Evolutionary conservation across 1,140 invertebrate genomes (phyloP), one percentile per base, ranked within the genome.

Genomic region (Bombus waltoni): DNA sequence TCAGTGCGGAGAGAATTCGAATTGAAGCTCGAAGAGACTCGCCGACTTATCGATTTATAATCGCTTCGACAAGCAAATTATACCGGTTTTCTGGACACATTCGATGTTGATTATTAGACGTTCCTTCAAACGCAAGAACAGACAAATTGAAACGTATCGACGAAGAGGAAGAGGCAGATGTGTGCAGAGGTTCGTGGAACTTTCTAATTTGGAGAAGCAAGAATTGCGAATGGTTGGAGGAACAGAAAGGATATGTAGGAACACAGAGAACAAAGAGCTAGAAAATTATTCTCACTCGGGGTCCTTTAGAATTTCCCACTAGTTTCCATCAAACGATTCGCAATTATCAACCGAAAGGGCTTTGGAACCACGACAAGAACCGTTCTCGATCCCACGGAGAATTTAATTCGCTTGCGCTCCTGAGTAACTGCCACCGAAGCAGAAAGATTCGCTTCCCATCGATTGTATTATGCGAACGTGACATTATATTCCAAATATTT

Each of bases 261-360:
- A 44, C 62, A 57, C n/a, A 57, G 47, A 57, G 70, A 35, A 71
- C 53, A 2, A 76, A 62, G 70, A n/a, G 42, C 22, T 15, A 44
- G 28, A 72, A 80, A 80, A 89, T 89, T 89, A 86, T 86, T 83
- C 47, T 11, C 38, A 38, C 44, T 88, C 18, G 57, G n/a, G 40
- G 40, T 42, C 65, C 71, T 74, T 81, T 78, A 38, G 77, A 85
- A 77, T 71, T 68, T 70, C 40, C 28, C 47, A 25, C 62, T 44
- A 71, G 40, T 32, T 40, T 44, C 35, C 47, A 25, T 40, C n/a
- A 35, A 40, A 57, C 68, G 47, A 42, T 73, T 65, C 25, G 66
- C 59, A 79, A 89, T 89, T 88, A 88, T 75, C 68, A 81, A 86
- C 66, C 44, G 35, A 40, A 77, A 35, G 32, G 44, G 22, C n/a